phyloP scores from a whole-genome alignment of 2,888 invertebrate genomes.

The Watsonalla cultraria region DNA sequence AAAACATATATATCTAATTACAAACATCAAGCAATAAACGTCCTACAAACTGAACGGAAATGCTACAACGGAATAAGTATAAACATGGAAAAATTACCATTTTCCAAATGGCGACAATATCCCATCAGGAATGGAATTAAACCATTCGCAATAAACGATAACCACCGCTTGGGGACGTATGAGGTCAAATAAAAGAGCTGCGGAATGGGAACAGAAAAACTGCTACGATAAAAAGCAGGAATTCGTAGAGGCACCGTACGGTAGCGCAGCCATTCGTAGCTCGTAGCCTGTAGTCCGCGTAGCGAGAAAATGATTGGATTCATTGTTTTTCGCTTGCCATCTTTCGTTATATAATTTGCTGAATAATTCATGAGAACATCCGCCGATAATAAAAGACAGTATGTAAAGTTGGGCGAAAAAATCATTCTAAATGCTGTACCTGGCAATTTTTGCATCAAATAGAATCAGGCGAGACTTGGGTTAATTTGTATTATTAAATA shows the following conservation, averaged over 20 bases:
- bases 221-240: constrained; percentile 34
- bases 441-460: constrained; percentile 8
- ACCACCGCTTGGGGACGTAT: constrained; percentile 29
- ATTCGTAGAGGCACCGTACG: constrained; percentile 24
- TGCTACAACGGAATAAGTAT: not conserved
- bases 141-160: constrained; percentile 36
- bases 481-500: no score
- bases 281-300: constrained; percentile 6
- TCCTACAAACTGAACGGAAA: not conserved
- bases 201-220: constrained; percentile 24
- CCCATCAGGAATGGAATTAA: constrained; percentile 29
- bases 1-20: no score
- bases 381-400: constrained; percentile 29
- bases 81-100: not conserved
- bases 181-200: constrained; percentile 33
- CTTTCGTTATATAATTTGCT: constrained; percentile 42
- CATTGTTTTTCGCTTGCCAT: constrained; percentile 49
- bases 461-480: no score
- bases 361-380: constrained; percentile 43
- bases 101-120: constrained; percentile 6
- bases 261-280: constrained; percentile 9
- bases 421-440: constrained; percentile 2
- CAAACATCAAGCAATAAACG: no score
- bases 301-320: constrained; percentile 37
- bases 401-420: constrained; percentile 20